A percentile compares a stretch with the other conserved stretches of the same genome.
phyloP scores from a whole-genome alignment of 2,888 invertebrate species.

The Troides aeacus region DNA sequence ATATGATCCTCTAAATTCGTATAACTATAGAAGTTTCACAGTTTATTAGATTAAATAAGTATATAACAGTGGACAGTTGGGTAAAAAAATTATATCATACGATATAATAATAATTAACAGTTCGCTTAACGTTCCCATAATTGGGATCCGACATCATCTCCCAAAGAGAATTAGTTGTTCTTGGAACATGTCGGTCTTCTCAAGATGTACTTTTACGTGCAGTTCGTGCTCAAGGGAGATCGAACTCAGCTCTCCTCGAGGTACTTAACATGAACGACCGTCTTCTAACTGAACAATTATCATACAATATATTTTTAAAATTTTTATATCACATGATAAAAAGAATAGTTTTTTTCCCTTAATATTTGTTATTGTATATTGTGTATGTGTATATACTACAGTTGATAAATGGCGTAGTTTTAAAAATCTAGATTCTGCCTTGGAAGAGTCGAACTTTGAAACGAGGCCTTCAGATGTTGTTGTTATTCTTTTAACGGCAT shows the following conservation, averaged over 20 bases:
- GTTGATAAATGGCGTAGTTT: not conserved
- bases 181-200: no score
- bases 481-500: no score
- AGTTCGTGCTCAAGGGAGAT: no score
- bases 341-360: not conserved
- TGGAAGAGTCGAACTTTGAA: not conserved
- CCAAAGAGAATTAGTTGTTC: no score
- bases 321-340: slow-evolving; percentile 1
- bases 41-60: slow-evolving; percentile 25
- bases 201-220: no score
- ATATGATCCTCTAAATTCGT: slow-evolving; percentile 68
- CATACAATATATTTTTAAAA: no score
- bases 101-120: not conserved
- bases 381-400: not conserved
- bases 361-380: not conserved
- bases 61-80: slow-evolving; percentile 33
- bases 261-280: no score
- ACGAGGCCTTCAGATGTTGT: not conserved
- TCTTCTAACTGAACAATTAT: no score
- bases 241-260: no score
- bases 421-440: no score
- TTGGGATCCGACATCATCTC: no score
- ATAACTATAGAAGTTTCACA: slow-evolving; percentile 24
- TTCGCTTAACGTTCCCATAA: not conserved
- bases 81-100: slow-evolving; percentile 30